Evolutionary conservation across 1,140 invertebrate species (phyloP).

Genomic region (Agraylea sexmaculata): DNA sequence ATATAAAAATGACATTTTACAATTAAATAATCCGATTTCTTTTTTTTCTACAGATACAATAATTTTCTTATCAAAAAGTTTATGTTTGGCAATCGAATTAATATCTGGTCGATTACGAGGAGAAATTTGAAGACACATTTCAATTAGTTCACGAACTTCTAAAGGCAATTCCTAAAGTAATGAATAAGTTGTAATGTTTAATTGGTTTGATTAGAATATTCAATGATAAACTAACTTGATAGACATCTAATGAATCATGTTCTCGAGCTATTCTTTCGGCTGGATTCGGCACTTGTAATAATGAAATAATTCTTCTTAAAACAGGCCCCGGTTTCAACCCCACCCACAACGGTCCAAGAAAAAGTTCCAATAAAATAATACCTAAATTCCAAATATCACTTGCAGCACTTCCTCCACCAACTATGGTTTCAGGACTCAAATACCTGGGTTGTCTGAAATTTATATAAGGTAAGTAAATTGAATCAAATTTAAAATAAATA

Average conservation of each 20-base stretch:
- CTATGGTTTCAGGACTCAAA: slow-evolving; percentile 74
- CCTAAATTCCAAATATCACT: slow-evolving; percentile 87
- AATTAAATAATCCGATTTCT: slow-evolving; percentile 41
- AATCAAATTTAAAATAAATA: slow-evolving; percentile 10
- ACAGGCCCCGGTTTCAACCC: slow-evolving; percentile 60
- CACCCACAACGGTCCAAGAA: slow-evolving; percentile 56
- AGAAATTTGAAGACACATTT: slow-evolving; percentile 55
- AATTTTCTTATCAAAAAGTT: slow-evolving; percentile 33
- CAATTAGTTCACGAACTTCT: slow-evolving; percentile 49
- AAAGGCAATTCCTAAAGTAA: slow-evolving; percentile 45
- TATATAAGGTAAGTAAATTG: slow-evolving; percentile 9
- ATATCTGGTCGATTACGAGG: slow-evolving; percentile 51
- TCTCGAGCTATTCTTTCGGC: slow-evolving; percentile 67
- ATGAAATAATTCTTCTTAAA: slow-evolving; percentile 61
- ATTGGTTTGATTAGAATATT: neutral
- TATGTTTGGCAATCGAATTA: slow-evolving; percentile 41
- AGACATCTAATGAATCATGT: slow-evolving; percentile 54
- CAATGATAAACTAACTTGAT: slow-evolving; percentile 40
- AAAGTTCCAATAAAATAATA: slow-evolving; percentile 70
- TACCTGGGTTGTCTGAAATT: slow-evolving; percentile 58
- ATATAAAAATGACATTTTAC: slow-evolving; percentile 72
- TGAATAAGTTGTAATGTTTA: slow-evolving; percentile 15
- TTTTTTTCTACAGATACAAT: slow-evolving; percentile 24
- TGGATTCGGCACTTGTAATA: slow-evolving; percentile 50
- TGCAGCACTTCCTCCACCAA: slow-evolving; percentile 54